Evolutionary conservation across 23 tunicate genomes (phyloP).

Genomic region (Ciona savignyi): DNA sequence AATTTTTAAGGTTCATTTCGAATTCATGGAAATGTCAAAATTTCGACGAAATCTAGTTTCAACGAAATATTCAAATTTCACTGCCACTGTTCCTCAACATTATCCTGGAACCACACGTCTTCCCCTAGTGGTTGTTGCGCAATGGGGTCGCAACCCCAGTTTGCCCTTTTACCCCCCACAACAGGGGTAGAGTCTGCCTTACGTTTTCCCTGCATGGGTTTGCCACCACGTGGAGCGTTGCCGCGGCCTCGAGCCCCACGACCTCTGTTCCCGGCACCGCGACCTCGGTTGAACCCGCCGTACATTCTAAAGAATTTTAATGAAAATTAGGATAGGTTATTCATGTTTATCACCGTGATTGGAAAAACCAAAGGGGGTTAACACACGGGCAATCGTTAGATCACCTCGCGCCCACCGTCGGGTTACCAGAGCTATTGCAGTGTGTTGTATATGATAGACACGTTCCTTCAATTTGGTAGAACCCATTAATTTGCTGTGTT

Average conservation of each 20-base stretch:
- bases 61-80: neutral
- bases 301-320: slow-evolving; percentile 22
- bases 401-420: too few relatives aligned
- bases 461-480: too few relatives aligned
- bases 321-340: neutral
- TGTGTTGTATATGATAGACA: too few relatives aligned
- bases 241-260: slow-evolving; percentile 6
- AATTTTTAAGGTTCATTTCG: neutral
- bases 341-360: neutral
- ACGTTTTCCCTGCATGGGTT: slow-evolving; percentile 51
- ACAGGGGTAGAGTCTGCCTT: slow-evolving; percentile 34
- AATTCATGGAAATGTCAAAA: neutral
- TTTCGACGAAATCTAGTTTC: neutral
- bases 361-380: too few relatives aligned
- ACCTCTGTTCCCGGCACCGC: slow-evolving; percentile 17
- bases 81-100: slow-evolving; percentile 33
- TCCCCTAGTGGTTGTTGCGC: slow-evolving; percentile 77
- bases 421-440: too few relatives aligned
- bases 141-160: slow-evolving; percentile 78
- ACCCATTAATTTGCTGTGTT: too few relatives aligned
- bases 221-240: slow-evolving; percentile 16
- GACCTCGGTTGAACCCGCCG: slow-evolving; percentile 22
- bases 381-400: too few relatives aligned
- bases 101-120: slow-evolving; percentile 50
- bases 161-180: slow-evolving; percentile 21